Conservation (phyloP, 2,888 invertebrate genomes). For the Ypsolopha scabrella region DNA sequence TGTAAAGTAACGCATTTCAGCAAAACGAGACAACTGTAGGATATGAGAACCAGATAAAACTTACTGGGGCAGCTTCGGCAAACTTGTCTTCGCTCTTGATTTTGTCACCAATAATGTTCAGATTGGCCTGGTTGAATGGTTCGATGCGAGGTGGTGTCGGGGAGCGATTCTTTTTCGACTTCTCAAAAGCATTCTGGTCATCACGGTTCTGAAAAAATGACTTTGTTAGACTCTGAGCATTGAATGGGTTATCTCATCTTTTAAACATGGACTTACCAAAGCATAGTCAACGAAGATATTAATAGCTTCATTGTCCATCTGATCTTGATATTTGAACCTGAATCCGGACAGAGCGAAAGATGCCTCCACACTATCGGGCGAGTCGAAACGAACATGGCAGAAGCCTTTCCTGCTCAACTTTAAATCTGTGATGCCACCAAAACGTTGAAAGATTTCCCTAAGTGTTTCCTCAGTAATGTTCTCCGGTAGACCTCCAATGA, state of each 20-base stretch:
- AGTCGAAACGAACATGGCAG: slow-evolving; percentile 89
- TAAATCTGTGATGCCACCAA: slow-evolving; percentile 54
- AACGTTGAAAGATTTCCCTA: slow-evolving; percentile 87
- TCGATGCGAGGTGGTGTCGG: slow-evolving; percentile 88
- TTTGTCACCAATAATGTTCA: slow-evolving; percentile 83
- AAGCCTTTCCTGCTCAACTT: slow-evolving; percentile 91
- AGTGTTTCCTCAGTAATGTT: slow-evolving; percentile 84
- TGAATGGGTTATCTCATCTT: too few relatives aligned
- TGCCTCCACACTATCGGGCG: slow-evolving; percentile 83
- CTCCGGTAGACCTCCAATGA: slow-evolving; percentile 93
- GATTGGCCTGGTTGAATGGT: slow-evolving; percentile 78
- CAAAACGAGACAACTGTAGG: too few relatives aligned
- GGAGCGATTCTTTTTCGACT: slow-evolving; percentile 76
- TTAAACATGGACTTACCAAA: slow-evolving; percentile 27
- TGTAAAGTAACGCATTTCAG: too few relatives aligned
- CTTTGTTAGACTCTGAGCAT: too few relatives aligned
- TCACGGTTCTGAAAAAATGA: slow-evolving; percentile 80
- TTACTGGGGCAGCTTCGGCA: slow-evolving; percentile 82
- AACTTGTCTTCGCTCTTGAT: slow-evolving; percentile 90
- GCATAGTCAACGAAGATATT: slow-evolving; percentile 94
- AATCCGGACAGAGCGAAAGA: slow-evolving; percentile 87
- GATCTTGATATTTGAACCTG: slow-evolving; percentile 77
- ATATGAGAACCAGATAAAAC: slow-evolving; percentile 10
- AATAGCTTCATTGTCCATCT: slow-evolving; percentile 77
- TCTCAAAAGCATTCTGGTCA: slow-evolving; percentile 93